Evolutionary conservation across 2,113 vertebrate species (phyloP), one percentile per base, ranked within the genome.

Genomic region (Zosterops pallidus): DNA sequence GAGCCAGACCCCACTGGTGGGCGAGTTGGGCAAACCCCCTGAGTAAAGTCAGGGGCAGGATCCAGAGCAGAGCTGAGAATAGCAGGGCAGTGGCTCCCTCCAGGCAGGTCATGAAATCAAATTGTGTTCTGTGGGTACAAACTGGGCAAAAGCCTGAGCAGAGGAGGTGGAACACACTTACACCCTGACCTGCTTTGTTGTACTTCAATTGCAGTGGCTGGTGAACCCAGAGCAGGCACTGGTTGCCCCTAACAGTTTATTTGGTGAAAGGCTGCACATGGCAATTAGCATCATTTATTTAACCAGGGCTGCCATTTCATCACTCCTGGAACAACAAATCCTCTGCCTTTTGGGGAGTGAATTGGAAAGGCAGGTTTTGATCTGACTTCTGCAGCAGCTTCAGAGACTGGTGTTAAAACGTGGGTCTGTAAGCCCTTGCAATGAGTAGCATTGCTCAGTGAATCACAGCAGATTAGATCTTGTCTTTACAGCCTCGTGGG

Each of bases 381-480:
- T 86, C 85, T 81, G 79, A 75, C 64, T 92, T 88, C n/a, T 56
- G 39, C 78, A 67, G 70, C 6, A 2, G 89, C 84, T 67, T 74
- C 67, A 60, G 77, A 82, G 76, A 12, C 52, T 35, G 83, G 24
- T 72, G 77, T 89, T 91, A 59, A 71, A 79, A 46, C 4, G 56
- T 71, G 83, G 56, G 20, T 69, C 82, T 77, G 71, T 63, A 47
- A 88, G 62, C n/a, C 72, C 74, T 65, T 11, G 57, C 77, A 89
- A 3, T 63, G 62, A 76, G 82, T 3, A 65, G 63, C 39, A 3
- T 9, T 69, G 47, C 85, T 94, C 81, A 67, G 71, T 88, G 93
- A 95, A 67, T 91, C 87, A 86, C 50, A 53, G 79, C 90, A 88
- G 90, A 92, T 93, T 59, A 72, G 83, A 91, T 91, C 91, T 83